Evolutionary conservation across 1,140 invertebrate genomes (phyloP), one percentile per base, ranked within the genome.

Genomic region (Drosophila melanica): DNA sequence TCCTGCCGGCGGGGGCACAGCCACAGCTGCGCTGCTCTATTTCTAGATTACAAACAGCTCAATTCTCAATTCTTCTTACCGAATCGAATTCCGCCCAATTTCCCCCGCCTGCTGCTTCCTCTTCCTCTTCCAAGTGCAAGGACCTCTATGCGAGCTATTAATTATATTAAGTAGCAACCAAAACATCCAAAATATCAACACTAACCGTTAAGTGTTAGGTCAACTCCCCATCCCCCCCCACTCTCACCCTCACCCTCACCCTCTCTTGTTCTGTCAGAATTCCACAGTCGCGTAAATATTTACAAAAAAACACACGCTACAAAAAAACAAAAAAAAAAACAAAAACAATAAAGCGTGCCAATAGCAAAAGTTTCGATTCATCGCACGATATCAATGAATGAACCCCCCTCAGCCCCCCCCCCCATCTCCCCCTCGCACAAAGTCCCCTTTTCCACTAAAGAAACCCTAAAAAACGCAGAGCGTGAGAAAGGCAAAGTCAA

Each of bases 331-430:
- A 20, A 20, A 20, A 20, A 20, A 20, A 1, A 20, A 20, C 3
- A 20, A 20, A 1, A 11, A n/a, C n/a, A n/a, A n/a, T 33, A 69
- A 51, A n/a, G 45, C 55, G 55, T 59, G 65, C 65, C 65, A 60
- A 47, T 69, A 62, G 48, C 48, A 45, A 64, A 57, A 60, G 77
- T 55, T 42, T 63, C 47, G 20, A 39, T 59, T 59, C 42, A 57
- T 74, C 53, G 64, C n/a, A n/a, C n/a, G n/a, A 60, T 79, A 65
- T 79, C 65, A 70, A 70, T 79, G 44, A 57, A 70, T 41, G n/a
- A 42, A 14, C 37, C 20, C 8, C 37, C 1, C 37, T 2, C 45
- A 20, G 4, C 4, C 16, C 4, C 33, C 65, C n/a, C 11, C 4
- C 18, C 33, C 3, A 18, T 6, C 30, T 18, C 33, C 30, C 51